Evolutionary conservation across 1,140 invertebrate genomes (phyloP).

Genomic region (Tetragnatha versicolor): DNA sequence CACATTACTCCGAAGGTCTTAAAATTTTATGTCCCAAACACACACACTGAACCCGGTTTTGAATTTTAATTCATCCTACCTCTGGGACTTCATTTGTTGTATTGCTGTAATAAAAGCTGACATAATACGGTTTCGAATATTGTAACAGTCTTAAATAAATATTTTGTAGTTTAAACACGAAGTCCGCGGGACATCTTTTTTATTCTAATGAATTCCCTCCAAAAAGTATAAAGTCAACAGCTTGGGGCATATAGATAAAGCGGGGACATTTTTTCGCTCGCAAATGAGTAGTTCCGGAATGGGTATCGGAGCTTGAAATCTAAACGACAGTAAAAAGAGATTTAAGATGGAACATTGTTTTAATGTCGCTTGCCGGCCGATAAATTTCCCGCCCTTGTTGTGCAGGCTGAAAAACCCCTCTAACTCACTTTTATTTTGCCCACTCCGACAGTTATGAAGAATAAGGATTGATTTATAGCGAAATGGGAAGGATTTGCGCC

Average conservation of each 20-base stretch:
- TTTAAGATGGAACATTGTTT: conserved; percentile 47
- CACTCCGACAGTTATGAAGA: conserved; percentile 39
- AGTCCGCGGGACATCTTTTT: not conserved
- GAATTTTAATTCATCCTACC: not conserved
- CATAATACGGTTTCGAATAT: not conserved
- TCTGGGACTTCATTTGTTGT: not conserved
- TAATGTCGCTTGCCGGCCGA: conserved; percentile 32
- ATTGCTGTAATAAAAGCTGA: not conserved
- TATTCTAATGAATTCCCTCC: conserved; percentile 13
- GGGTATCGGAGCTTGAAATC: conserved; percentile 45
- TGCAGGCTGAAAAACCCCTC: not conserved
- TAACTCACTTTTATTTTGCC: conserved; percentile 45
- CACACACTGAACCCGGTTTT: not conserved
- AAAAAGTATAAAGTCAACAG: conserved; percentile 11
- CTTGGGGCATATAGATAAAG: conserved; percentile 24
- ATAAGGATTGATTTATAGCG: conserved; percentile 42
- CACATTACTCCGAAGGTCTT: no score
- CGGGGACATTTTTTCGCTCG: conserved; percentile 30
- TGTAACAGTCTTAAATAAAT: conserved; percentile 18
- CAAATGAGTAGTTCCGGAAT: conserved; percentile 26
- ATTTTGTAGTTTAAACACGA: conserved; percentile 12
- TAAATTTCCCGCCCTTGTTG: conserved; percentile 27
- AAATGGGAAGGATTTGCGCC: conserved; percentile 10
- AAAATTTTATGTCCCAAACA: no score
- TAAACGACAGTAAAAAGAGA: conserved; percentile 49